A percentile compares a stretch with the other conserved stretches of the same genome.
Evolutionary conservation across 2,113 vertebrate species (phyloP).

Genomic region (Microcebus griseorufus): DNA sequence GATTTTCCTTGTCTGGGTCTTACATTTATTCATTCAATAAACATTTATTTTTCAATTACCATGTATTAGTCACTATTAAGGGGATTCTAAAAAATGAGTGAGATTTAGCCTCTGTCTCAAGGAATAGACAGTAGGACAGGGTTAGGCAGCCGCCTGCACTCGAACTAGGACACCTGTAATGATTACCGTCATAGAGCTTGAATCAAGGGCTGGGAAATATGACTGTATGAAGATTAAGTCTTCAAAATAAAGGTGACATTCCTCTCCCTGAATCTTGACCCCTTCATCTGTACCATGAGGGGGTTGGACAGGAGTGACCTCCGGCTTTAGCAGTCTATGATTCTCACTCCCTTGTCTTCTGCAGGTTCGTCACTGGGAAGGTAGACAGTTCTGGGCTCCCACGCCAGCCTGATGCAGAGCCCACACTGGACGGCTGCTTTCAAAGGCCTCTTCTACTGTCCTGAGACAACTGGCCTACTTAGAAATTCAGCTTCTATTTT

Average conservation of each 20-base stretch:
- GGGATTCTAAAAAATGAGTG: not conserved
- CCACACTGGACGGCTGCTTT: not conserved
- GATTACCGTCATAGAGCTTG: not conserved
- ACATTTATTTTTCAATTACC: not conserved
- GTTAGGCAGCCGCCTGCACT: not conserved
- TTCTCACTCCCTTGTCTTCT: not conserved
- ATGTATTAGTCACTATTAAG: not conserved
- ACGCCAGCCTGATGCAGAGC: not conserved
- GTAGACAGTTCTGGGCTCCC: not conserved
- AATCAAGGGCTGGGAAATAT: not conserved
- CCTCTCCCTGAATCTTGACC: not conserved
- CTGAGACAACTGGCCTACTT: no score
- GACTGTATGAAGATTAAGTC: not conserved
- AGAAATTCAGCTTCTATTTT: not conserved
- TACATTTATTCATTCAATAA: not conserved
- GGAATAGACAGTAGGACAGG: not conserved
- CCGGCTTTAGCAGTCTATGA: not conserved
- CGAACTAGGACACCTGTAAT: rapidly evolving
- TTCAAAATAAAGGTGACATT: not conserved
- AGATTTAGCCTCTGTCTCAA: not conserved
- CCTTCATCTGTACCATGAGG: not conserved
- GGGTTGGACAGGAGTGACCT: not conserved
- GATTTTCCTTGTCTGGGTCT: not conserved
- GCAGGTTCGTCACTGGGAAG: not conserved
- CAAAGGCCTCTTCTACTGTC: not conserved